Conservation (phyloP, 2,888 invertebrate genomes). For the Lasius fuliginosus region DNA sequence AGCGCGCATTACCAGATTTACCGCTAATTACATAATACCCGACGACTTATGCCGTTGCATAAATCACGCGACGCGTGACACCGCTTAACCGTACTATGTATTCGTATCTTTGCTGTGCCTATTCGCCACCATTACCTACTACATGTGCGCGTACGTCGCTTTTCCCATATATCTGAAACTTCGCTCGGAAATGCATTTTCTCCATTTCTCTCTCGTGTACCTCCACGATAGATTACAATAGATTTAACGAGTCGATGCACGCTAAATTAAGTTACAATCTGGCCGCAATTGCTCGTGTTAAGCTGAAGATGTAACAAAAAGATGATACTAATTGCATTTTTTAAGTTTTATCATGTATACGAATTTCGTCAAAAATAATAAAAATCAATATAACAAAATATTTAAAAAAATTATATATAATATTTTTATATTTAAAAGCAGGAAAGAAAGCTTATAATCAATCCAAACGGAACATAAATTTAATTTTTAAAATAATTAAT, state of each 20-base stretch:
- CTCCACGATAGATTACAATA: conserved; percentile 9
- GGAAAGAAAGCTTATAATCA: not conserved
- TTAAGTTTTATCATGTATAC: not conserved
- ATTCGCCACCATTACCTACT: conserved; percentile 31
- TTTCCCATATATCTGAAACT: conserved; percentile 19
- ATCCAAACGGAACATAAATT: not conserved
- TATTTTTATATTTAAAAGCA: not conserved
- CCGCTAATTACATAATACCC: conserved; percentile 78
- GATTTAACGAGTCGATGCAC: conserved; percentile 21
- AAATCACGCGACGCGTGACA: conserved; percentile 72
- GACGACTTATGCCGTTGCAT: conserved; percentile 69
- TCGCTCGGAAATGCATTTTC: conserved; percentile 33
- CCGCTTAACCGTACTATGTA: conserved; percentile 66
- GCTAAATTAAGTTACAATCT: conserved; percentile 38
- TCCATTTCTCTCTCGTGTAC: not conserved
- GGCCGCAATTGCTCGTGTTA: not conserved
- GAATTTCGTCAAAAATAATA: not conserved
- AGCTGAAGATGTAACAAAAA: not conserved
- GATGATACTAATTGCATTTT: not conserved
- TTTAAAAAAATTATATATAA: not conserved
- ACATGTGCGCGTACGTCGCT: conserved; percentile 8
- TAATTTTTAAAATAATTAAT: conserved; percentile 20
- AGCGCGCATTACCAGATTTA: conserved; percentile 74
- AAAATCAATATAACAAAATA: not conserved
- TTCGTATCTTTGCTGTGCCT: conserved; percentile 48